These are phyloP conservation scores for Aegotheles bennettii DNA, from an alignment of 2,113 vertebrate genomes.

Conservation along the genomic window DNA sequence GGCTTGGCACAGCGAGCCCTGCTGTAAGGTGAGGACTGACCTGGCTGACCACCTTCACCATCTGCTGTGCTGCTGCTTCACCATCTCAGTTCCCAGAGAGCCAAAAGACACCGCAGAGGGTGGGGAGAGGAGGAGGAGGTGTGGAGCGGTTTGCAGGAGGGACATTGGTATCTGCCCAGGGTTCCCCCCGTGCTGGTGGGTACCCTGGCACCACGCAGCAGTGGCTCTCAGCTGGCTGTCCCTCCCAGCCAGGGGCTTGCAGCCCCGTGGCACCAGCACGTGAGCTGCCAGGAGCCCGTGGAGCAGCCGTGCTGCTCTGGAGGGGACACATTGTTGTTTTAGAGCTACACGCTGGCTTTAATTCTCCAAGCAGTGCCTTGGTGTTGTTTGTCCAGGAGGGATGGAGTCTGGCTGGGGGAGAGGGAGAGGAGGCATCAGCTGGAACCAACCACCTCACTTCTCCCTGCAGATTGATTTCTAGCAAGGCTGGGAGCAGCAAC, in stretches of 20 bases:
- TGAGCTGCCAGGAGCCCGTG: neutral
- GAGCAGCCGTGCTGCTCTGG: fast-evolving
- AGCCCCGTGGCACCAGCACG: neutral
- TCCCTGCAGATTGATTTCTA: neutral
- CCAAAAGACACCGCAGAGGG: neutral
- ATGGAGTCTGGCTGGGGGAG: neutral
- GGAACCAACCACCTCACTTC: neutral
- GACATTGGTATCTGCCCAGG: neutral
- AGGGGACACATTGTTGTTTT: neutral
- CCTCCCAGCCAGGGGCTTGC: neutral
- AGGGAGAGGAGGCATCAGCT: neutral
- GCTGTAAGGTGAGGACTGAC: neutral
- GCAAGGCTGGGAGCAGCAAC: neutral
- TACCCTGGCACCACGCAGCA: neutral
- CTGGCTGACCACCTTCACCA: neutral
- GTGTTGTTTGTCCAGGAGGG: neutral
- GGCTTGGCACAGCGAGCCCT: neutral
- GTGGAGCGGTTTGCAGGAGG: neutral
- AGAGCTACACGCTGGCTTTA: neutral
- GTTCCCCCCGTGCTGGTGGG: neutral
- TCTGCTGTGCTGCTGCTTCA: neutral
- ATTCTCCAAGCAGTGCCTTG: neutral
- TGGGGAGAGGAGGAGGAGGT: neutral
- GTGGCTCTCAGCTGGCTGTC: neutral
- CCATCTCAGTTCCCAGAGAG: neutral